These are phyloP conservation scores for Redunca redunca DNA, from an alignment of 2,113 vertebrate genomes.

Conservation along the genomic window DNA sequence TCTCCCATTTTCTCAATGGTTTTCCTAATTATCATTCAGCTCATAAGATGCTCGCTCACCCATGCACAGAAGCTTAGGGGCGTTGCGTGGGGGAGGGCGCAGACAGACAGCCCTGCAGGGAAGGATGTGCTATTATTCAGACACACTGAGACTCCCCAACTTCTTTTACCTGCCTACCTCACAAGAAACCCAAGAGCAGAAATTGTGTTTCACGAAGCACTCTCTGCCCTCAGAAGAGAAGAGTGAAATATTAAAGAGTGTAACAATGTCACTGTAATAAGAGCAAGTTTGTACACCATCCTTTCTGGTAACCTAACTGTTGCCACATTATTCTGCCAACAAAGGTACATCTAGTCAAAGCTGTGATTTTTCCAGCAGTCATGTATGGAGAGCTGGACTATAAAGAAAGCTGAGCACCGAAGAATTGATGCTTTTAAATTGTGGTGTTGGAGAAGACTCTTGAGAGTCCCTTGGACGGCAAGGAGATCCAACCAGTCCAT, in stretches of 20 bases:
- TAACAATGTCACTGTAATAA: not conserved
- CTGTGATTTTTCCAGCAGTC: not conserved
- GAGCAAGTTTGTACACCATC: not conserved
- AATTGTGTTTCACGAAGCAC: not conserved
- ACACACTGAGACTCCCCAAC: not conserved
- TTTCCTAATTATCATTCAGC: conserved; percentile 34
- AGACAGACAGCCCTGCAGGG: not conserved
- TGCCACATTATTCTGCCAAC: not conserved
- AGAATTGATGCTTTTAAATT: not conserved
- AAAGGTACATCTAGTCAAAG: not conserved
- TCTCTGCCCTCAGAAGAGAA: not conserved
- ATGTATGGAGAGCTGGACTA: not conserved
- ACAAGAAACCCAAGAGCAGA: not conserved
- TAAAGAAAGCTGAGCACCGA: not conserved
- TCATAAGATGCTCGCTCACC: conserved; percentile 1
- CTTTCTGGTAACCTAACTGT: not conserved
- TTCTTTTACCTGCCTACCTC: not conserved
- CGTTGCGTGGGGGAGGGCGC: not conserved
- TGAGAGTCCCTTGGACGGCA: not conserved
- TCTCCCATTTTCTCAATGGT: conserved; percentile 44
- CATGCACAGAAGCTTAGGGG: not conserved
- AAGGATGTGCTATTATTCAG: not conserved
- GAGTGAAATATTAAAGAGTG: not conserved
- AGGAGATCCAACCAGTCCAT: not conserved
- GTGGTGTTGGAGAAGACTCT: not conserved